Evolutionary conservation across 2,888 invertebrate species (phyloP).

Genomic region (Acanthoscelides obtectus): DNA sequence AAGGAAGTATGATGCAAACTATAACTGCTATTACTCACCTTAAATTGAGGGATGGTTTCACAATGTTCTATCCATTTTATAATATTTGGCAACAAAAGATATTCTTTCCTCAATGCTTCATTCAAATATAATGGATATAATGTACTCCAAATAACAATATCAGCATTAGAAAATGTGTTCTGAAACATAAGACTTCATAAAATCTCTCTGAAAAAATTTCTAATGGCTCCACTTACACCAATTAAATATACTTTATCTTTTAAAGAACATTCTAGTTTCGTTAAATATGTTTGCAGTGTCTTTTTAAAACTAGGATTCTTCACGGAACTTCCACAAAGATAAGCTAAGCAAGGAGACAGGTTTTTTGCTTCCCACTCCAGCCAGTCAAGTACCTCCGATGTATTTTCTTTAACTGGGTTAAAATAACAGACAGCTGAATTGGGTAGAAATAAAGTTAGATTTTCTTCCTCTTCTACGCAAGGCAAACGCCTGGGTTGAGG

Average conservation of each 20-base stretch:
- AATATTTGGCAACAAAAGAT: constrained; percentile 53
- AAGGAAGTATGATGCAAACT: too few species aligned
- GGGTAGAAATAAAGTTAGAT: constrained; percentile 62
- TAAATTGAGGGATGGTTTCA: constrained; percentile 53
- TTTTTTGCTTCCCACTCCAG: constrained; percentile 63
- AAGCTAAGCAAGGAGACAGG: constrained; percentile 55
- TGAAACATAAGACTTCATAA: constrained; percentile 39
- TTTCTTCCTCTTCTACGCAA: constrained; percentile 58
- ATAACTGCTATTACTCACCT: too few species aligned
- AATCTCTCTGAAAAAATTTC: background rate
- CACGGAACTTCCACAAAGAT: constrained; percentile 51
- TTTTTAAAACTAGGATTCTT: constrained; percentile 54
- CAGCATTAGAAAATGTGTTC: constrained; percentile 62
- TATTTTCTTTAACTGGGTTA: constrained; percentile 45
- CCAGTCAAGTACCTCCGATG: constrained; percentile 52
- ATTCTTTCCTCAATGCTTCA: constrained; percentile 54
- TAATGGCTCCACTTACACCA: constrained; percentile 48
- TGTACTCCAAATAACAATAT: constrained; percentile 69
- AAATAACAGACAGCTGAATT: constrained; percentile 66
- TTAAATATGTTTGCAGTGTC: constrained; percentile 53
- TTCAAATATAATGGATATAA: constrained; percentile 62
- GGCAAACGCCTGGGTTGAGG: constrained; percentile 61
- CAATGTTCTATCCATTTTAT: constrained; percentile 60
- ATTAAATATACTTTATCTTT: constrained; percentile 41
- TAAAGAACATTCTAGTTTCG: constrained; percentile 54